Conservation (phyloP, 2,888 invertebrate genomes). For the Tachina lurida region DNA sequence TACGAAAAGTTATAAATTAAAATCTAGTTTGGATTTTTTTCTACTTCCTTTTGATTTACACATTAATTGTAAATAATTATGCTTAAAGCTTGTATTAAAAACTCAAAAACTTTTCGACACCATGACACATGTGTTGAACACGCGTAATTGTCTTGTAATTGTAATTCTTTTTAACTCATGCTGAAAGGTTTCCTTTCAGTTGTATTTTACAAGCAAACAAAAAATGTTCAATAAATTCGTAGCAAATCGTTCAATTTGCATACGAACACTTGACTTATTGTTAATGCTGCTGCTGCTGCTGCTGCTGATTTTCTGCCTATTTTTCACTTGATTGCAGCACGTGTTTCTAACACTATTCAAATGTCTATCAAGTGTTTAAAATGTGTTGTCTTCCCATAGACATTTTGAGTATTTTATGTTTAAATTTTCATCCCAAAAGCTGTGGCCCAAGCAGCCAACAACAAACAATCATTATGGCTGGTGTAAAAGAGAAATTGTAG, state of each 20-base stretch:
- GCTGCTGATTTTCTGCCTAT: constrained; percentile 22
- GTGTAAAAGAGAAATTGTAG: constrained; percentile 66
- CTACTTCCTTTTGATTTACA: not conserved
- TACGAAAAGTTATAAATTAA: not conserved
- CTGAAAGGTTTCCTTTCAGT: not conserved
- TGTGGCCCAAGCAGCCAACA: constrained; percentile 1
- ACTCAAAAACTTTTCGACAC: not conserved
- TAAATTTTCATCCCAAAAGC: constrained; percentile 48
- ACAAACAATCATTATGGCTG: constrained; percentile 25
- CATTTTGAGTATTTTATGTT: constrained; percentile 71
- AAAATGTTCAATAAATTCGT: constrained; percentile 62
- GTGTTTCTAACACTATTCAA: constrained; percentile 73
- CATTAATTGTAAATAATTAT: constrained; percentile 12
- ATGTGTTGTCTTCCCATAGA: constrained; percentile 66
- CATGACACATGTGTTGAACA: constrained; percentile 38
- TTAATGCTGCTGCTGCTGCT: constrained; percentile 8
- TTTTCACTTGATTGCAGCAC: constrained; percentile 58
- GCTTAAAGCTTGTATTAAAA: not conserved
- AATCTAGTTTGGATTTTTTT: not conserved
- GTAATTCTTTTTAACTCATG: constrained; percentile 51
- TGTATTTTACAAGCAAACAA: not conserved
- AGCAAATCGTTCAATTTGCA: constrained; percentile 68
- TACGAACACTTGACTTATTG: constrained; percentile 57
- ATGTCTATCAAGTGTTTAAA: constrained; percentile 73
- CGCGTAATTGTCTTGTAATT: constrained; percentile 66